Base-by-base conservation (phyloP, 2,797 vertebrate species). In the Diglossa cyanea region DNA sequence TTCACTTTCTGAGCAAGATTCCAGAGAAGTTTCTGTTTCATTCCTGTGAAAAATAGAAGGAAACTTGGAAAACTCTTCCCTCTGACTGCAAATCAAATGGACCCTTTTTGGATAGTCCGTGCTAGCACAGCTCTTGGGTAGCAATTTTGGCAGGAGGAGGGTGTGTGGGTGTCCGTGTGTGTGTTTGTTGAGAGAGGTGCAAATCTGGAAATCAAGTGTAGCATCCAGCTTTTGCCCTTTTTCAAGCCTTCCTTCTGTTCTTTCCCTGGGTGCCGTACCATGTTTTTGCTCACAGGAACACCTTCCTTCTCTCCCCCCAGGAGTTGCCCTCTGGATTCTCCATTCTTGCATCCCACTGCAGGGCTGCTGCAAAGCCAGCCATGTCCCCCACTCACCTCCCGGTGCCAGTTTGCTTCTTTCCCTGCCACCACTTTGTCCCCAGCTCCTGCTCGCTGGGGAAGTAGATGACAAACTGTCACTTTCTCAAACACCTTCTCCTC, bases 391-490 rank as follows among this genome's bases (percentile, higher is more conserved):
- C 73, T 94, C 84, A 93, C 70, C 89, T 60, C 48, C 55, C n/a
- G 0, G 3, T 94, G 76, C 91, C 82, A 73, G 76, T 91, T 94
- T 88, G 37, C 65, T 86, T 78, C 95, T 88, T 91, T 73, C 76
- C 73, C 55, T 93, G 70, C 83, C 76, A 54, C 91, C 63, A 20
- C 73, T 88, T 84, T 48, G 79, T 90, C 82, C 87, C 73, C 85
- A 70, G 60, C 71, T 93, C 75, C 86, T 68, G 79, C 85, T 95
- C 1, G 0, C 62, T 91, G 82, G 87, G 73, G 82, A 96, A 88
- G 88, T 66, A 93, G 89, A 84, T 96, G 95, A 96, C 95, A 95
- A 95, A 86, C 94, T 95, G 95, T 94, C 95, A 95, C 85, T 95
- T 96, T 95, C 87, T 96, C 93, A 91, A 88, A 96, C 95, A 94